A percentile compares a stretch with the other conserved stretches of the same genome.
Conservation (phyloP, 37 sponge, comb jelly and placozoan species). For the Spongilla lacustris region DNA sequence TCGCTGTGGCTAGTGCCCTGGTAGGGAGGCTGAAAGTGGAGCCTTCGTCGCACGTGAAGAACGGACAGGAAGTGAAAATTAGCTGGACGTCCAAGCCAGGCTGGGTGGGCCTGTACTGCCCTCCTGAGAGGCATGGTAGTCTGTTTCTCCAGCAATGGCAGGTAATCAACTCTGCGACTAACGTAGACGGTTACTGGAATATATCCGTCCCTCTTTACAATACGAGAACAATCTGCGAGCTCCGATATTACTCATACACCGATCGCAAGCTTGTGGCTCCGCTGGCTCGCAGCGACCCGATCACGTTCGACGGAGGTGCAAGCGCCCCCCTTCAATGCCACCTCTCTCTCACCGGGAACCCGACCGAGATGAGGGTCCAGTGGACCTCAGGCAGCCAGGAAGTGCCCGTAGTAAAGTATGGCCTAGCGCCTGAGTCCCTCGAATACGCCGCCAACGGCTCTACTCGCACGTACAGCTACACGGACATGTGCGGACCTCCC, state of each 20-base stretch:
- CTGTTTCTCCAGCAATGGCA: conserved; percentile 12
- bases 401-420: conserved; percentile 46
- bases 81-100: not conserved
- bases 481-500: conserved; percentile 68
- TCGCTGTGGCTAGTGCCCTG: not conserved
- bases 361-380: conserved; percentile 56
- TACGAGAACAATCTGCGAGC: conserved; percentile 35
- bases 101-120: not conserved
- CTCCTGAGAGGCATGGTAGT: not conserved
- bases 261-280: no score
- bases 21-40: not conserved
- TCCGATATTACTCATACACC: conserved; percentile 38
- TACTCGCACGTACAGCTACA: conserved; percentile 50
- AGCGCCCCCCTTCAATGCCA: conserved; percentile 55
- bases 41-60: not conserved
- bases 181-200: not conserved
- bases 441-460: conserved; percentile 19
- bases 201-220: conserved; percentile 34
- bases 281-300: conserved; percentile 47
- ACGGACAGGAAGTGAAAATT: not conserved
- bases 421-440: conserved; percentile 2
- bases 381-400: conserved; percentile 44
- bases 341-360: conserved; percentile 57
- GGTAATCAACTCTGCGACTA: not conserved
- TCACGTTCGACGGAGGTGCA: conserved; percentile 31